Evolutionary conservation across 1,140 invertebrate genomes (phyloP), one percentile per base, ranked within the genome.

Genomic region (Drosophila lowei): DNA sequence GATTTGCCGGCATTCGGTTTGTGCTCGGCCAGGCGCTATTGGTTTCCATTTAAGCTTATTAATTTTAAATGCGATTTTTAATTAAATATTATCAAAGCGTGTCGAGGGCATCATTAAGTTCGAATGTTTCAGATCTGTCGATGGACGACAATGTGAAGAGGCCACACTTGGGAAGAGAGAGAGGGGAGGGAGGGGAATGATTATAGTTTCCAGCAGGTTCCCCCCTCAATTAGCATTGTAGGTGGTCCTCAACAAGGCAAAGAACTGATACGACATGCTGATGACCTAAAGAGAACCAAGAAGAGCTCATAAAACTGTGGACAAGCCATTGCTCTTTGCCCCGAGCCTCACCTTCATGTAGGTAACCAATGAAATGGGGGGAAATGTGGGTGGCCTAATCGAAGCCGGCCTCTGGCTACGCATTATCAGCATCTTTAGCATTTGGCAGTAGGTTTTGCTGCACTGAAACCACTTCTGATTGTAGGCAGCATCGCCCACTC

Each of bases 41-140:
- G 81, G 74, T 86, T 85, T 81, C 81, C 79, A 81, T 86, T 88
- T 88, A 86, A 86, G 81, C 81, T 86, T 86, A 86, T 86, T 86
- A 86, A 86, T 86, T 88, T 86, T 86, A 78, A 86, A 88, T 86
- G 83, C 77, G 81, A 86, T 78, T 88, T 86, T 86, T 86, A 86
- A 86, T 86, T 86, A 86, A 86, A 86, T 81, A 77, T 70, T 81
- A 80, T 77, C 81, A 86, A 86, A 85, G 81, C 79, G 77, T 77
- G 81, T 74, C 77, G 77, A 53, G 58, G 65, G 65, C 64, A 49
- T 79, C 77, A 79, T 80, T 76, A 76, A 58, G 48, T 67, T 68
- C 50, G 50, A 64, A 65, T 34, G 59, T 16, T 34, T 23, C 11
- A 18, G 57, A 48, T 46, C 41, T 44, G 42, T 0, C 28, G 6